Evolutionary conservation across 2,888 invertebrate species (phyloP).

Genomic region (Trissolcus brochymenae): DNA sequence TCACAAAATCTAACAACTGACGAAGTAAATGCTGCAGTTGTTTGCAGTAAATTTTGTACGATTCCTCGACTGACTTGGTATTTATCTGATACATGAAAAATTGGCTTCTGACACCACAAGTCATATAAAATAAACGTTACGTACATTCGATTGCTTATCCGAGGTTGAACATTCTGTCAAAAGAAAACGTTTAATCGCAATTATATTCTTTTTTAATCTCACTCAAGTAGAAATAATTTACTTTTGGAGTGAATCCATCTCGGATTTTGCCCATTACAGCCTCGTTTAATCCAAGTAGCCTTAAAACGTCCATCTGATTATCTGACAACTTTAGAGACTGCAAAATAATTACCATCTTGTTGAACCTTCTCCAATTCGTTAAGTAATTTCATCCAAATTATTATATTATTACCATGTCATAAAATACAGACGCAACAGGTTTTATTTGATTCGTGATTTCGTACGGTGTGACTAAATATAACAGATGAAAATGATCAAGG

Average conservation of each 20-base stretch:
- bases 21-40: slow-evolving; percentile 84
- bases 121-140: slow-evolving; percentile 90
- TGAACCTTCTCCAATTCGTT: not conserved
- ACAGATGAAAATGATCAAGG: slow-evolving; percentile 87
- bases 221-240: slow-evolving; percentile 46
- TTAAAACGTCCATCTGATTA: slow-evolving; percentile 82
- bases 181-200: not conserved
- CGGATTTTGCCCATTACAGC: slow-evolving; percentile 72
- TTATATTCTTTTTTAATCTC: not conserved
- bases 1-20: slow-evolving; percentile 89
- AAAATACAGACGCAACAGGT: slow-evolving; percentile 79
- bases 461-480: slow-evolving; percentile 91
- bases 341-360: slow-evolving; percentile 16
- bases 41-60: slow-evolving; percentile 86
- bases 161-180: slow-evolving; percentile 79
- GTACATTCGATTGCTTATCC: slow-evolving; percentile 87
- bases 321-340: slow-evolving; percentile 78
- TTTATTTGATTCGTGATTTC: slow-evolving; percentile 80
- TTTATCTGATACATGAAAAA: slow-evolving; percentile 84
- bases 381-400: slow-evolving; percentile 1
- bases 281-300: slow-evolving; percentile 87
- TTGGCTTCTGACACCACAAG: slow-evolving; percentile 83
- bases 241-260: slow-evolving; percentile 69
- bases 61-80: slow-evolving; percentile 86
- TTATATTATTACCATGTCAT: slow-evolving; percentile 79